Evolutionary conservation across 2,888 invertebrate species (phyloP), one percentile per base, ranked within the genome.

Genomic region (Pachycephus smyrnensis): DNA sequence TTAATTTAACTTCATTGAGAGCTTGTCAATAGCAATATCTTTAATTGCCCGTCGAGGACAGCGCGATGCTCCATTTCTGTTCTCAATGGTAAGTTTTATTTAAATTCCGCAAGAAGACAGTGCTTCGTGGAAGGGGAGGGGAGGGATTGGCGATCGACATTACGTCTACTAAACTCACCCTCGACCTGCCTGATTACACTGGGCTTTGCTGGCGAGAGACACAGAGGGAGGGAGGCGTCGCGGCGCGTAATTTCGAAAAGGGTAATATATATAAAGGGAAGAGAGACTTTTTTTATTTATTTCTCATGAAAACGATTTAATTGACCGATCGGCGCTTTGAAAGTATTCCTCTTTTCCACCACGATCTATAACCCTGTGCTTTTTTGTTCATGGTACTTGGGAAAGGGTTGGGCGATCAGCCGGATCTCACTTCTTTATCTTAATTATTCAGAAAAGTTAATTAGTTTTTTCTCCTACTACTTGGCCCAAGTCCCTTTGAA

Each of bases 401-500:
- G 76, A 80, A 80, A 84, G 85, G 87, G 84, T 82, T 85, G 84
- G 79, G 82, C 85, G 86, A 88, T 88, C 86, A 84, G 87, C 84
- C 84, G 83, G 88, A 87, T 90, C 86, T 88, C 82, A 83, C 82
- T 83, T 87, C 86, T 88, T 90, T 90, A 89, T 90, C 89, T 90
- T 90, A 90, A 90, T 90, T 90, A 90, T 90, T 89, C 87, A 85
- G 87, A 87, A 88, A 90, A 90, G 89, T 90, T 90, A 90, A 90
- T 90, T 90, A 89, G 86, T 89, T 89, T 89, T 90, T 89, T 89
- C 88, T 87, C 88, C 85, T 55, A 23, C 55, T 23, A 81, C 83
- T 81, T 76, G 40, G 75, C 79, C 78, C 82, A 78, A 82, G 86
- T 84, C 86, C 87, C 89, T 88, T 89, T 88, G 88, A 88, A 85